Evolutionary conservation across 2,797 vertebrate genomes (phyloP), one percentile per base, ranked within the genome.

Genomic region (Loris lydekkerianus): DNA sequence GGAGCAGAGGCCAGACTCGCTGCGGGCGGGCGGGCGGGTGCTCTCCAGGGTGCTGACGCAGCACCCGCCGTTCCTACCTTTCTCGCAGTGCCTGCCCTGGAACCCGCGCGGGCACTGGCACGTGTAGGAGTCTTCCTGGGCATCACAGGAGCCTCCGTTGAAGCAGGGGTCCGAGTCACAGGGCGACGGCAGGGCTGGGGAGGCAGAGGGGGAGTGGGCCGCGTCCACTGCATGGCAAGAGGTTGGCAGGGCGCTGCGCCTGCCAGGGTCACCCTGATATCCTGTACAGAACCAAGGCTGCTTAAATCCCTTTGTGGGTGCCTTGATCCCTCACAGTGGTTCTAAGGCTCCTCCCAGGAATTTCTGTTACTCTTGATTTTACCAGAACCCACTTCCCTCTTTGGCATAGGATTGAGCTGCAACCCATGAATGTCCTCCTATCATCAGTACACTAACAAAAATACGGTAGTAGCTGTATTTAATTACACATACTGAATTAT

Each of bases 101-200:
- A 99, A 99, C 95, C 99, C 99, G 11, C 98, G 98, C 43, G 99
- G 99, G 97, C 99, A 99, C 92, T 99, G 99, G 63, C 99, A 99
- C 88, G 98, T 98, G 98, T 99, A 99, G 0, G 98, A 99, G 93
- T 99, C 99, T 0, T 99, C 99, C 0, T 98, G 98, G 97, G 99
- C 99, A 1, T 99, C 99, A 78, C 99, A 99, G 97, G 99, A 99
- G 1, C 99, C 99, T 60, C 99, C 99, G 1, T 99, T 99, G 98
- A 99, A 98, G 98, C 99, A 99, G 96, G 99, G 99, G 93, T 99
- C 99, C 0, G 99, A 99, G 98, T 99, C 99, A 0, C 99, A 99
- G 97, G 99, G 99, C 21, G 99, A 99, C 0, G 99, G 99, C 98
- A 99, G 98, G 61, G 99, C 99, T 99, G 98, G 97, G 91, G 96